Evolutionary conservation across 2,797 vertebrate genomes (phyloP).

Genomic region (Chrosomus eos): DNA sequence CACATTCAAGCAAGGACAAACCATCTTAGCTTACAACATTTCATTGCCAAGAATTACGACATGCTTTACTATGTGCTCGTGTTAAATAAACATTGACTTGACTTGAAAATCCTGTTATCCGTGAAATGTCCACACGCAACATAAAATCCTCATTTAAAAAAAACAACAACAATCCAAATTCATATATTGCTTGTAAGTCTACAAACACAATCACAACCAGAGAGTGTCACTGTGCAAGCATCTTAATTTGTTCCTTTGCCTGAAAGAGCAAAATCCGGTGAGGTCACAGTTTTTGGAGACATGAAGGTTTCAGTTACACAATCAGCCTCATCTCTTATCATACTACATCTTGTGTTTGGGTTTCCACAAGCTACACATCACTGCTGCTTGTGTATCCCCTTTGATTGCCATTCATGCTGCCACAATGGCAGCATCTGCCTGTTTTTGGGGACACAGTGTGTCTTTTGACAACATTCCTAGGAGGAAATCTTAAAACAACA

Average conservation of each 20-base stretch:
- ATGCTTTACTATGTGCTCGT: background rate
- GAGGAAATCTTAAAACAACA: constrained; percentile 31
- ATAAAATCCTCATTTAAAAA: background rate
- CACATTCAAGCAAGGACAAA: background rate
- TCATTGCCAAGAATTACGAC: background rate
- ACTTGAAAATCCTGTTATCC: background rate
- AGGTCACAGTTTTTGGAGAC: constrained; percentile 76
- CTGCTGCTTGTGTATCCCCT: constrained; percentile 73
- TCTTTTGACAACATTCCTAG: constrained; percentile 32
- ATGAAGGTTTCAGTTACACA: constrained; percentile 78
- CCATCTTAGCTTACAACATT: constrained; percentile 7
- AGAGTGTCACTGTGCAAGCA: background rate
- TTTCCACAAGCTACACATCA: constrained; percentile 79
- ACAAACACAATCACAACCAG: background rate
- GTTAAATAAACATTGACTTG: background rate
- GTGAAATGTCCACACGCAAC: background rate
- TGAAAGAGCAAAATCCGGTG: constrained; percentile 51
- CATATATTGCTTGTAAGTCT: background rate
- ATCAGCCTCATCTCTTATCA: constrained; percentile 73
- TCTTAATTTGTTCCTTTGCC: background rate
- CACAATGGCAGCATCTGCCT: constrained; percentile 78
- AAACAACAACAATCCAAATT: background rate
- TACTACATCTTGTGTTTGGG: constrained; percentile 82
- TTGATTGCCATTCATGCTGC: constrained; percentile 79
- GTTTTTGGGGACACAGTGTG: constrained; percentile 42